phyloP scores from a whole-genome alignment of 1,140 invertebrate species.

The Trichonephila inaurata region DNA sequence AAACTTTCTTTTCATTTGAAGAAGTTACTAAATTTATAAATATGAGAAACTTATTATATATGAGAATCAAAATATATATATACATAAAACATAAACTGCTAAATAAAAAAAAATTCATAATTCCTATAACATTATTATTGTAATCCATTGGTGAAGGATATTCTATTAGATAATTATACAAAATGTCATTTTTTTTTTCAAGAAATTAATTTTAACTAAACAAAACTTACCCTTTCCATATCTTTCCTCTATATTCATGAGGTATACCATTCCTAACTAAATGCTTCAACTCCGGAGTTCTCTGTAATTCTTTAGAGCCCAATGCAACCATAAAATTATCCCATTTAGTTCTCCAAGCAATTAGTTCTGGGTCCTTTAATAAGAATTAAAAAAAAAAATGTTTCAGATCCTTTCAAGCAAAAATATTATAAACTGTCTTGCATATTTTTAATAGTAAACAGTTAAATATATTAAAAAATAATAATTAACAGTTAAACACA shows the following conservation, averaged over 20 bases:
- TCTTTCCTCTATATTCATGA: conserved; percentile 80
- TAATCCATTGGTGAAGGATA: too few species aligned
- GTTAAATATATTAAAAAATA: too few species aligned
- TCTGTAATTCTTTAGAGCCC: conserved; percentile 78
- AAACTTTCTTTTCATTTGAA: too few species aligned
- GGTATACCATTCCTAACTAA: conserved; percentile 80
- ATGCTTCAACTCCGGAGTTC: conserved; percentile 79
- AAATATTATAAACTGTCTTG: background rate
- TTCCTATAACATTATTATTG: too few species aligned
- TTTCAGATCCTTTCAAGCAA: background rate
- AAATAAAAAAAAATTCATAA: too few species aligned
- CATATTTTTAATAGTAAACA: too few species aligned
- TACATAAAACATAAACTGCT: too few species aligned
- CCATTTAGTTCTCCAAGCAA: conserved; percentile 80
- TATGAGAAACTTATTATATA: too few species aligned
- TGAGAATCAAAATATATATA: too few species aligned
- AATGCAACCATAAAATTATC: conserved; percentile 81
- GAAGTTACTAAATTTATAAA: too few species aligned
- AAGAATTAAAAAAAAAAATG: conserved; percentile 19
- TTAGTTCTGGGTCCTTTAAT: conserved; percentile 77
- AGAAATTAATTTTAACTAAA: background rate
- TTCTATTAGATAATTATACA: background rate
- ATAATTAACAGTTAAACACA: background rate
- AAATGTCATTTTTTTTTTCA: background rate
- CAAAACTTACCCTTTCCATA: conserved; percentile 78